Conservation (phyloP, 2,888 invertebrate species). For the Habrosyne pyritoides region DNA sequence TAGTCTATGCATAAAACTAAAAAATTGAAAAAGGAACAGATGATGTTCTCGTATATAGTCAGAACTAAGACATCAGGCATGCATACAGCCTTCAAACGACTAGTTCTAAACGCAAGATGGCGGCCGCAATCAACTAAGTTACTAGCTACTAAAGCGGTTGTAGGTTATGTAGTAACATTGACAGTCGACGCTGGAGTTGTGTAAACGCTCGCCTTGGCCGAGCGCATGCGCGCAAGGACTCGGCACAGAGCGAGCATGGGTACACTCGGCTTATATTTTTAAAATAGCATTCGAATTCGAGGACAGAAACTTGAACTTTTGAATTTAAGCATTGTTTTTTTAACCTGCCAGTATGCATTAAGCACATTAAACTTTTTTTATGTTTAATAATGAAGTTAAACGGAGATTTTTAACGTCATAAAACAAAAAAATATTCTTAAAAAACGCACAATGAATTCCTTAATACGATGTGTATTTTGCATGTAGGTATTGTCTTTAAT, state of each 20-base stretch:
- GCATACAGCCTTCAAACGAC: constrained; percentile 44
- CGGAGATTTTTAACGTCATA: not conserved
- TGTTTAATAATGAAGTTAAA: not conserved
- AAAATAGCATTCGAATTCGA: constrained; percentile 21
- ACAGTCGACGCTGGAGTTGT: constrained; percentile 62
- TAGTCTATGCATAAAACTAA: not conserved
- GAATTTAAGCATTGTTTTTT: constrained; percentile 16
- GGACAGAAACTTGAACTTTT: constrained; percentile 56
- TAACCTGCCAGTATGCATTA: not conserved
- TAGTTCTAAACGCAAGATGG: constrained; percentile 60
- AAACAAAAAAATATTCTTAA: no score
- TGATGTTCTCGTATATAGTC: not conserved
- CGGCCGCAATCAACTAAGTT: constrained; percentile 36
- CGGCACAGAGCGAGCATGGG: constrained; percentile 27
- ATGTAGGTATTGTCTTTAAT: not conserved
- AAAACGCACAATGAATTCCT: not conserved
- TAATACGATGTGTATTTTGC: not conserved
- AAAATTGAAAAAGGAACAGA: not conserved
- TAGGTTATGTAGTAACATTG: constrained; percentile 77
- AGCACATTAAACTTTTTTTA: not conserved
- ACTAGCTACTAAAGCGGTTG: constrained; percentile 38
- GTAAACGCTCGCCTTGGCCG: constrained; percentile 68
- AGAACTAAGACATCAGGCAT: constrained; percentile 8
- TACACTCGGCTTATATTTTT: not conserved
- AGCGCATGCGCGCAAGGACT: constrained; percentile 67